phyloP scores from a whole-genome alignment of 1,140 invertebrate species.

The Aradophagus sp. region DNA sequence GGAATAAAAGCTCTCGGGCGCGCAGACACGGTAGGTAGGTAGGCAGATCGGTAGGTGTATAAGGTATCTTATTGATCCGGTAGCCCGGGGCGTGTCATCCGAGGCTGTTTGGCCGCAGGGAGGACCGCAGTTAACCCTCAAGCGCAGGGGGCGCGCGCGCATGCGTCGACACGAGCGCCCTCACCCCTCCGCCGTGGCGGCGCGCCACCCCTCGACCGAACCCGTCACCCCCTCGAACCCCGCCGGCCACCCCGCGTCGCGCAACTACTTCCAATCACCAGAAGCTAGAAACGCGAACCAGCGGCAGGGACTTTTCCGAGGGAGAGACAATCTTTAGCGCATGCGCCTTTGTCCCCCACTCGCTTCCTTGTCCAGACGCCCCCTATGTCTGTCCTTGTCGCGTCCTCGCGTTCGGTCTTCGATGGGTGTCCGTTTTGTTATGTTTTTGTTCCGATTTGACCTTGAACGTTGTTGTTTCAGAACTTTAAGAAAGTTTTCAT shows the following conservation, averaged over 20 bases:
- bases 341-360: too few relatives aligned
- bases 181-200: constrained; percentile 34
- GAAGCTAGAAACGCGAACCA: constrained; percentile 71
- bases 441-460: too few relatives aligned
- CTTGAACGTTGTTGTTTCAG: too few relatives aligned
- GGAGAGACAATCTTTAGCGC: constrained; percentile 49
- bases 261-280: constrained; percentile 75
- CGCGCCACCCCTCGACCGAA: background rate
- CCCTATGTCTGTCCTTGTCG: too few relatives aligned
- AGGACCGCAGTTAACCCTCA: constrained; percentile 75
- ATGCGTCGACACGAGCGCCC: constrained; percentile 63
- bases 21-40: constrained; percentile 51
- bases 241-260: constrained; percentile 49
- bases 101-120: constrained; percentile 74
- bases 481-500: too few relatives aligned
- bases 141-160: constrained; percentile 65
- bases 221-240: constrained; percentile 5
- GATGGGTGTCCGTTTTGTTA: too few relatives aligned
- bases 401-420: too few relatives aligned
- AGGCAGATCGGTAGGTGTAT: constrained; percentile 68
- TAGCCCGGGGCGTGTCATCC: constrained; percentile 76
- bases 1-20: constrained; percentile 35
- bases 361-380: too few relatives aligned
- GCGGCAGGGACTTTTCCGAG: constrained; percentile 64
- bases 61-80: constrained; percentile 76